phyloP scores from a whole-genome alignment of 2,797 vertebrate species.

The Megalops cyprinoides region DNA sequence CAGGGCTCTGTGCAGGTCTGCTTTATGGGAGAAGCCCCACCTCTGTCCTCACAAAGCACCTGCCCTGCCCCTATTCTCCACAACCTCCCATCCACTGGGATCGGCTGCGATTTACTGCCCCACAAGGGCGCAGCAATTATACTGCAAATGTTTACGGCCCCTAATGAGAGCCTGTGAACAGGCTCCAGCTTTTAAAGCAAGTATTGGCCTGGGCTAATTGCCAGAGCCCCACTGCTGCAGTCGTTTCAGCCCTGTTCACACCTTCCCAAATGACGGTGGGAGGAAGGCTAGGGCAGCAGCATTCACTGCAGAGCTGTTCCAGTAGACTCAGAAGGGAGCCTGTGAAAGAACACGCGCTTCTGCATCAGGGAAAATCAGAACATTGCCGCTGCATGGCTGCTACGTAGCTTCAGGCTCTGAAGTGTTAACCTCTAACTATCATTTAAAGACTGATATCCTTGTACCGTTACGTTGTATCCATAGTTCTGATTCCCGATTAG shows the following conservation, averaged over 20 bases:
- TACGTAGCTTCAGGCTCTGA: neutral
- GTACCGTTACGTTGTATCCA: neutral
- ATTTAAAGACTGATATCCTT: neutral
- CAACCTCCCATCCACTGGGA: neutral
- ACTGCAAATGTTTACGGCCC: neutral
- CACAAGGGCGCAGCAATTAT: neutral
- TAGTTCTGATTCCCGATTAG: slow-evolving; percentile 3
- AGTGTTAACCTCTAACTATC: neutral
- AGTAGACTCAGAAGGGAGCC: too few relatives aligned
- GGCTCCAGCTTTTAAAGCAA: neutral
- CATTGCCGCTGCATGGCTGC: neutral
- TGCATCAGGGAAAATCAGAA: neutral
- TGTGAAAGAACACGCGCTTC: neutral
- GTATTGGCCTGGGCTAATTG: neutral
- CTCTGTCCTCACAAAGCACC: neutral
- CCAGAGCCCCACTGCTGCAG: neutral
- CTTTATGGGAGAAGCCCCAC: neutral
- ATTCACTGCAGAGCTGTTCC: too few relatives aligned
- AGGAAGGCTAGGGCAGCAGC: neutral
- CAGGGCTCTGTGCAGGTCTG: too few relatives aligned
- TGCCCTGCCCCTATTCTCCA: neutral
- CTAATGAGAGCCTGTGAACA: neutral
- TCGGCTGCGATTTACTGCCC: neutral
- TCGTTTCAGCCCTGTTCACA: neutral
- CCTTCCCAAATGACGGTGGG: neutral